Evolutionary conservation across 2,113 vertebrate genomes (phyloP), one percentile per base, ranked within the genome.

Genomic region (Nesoenas mayeri): DNA sequence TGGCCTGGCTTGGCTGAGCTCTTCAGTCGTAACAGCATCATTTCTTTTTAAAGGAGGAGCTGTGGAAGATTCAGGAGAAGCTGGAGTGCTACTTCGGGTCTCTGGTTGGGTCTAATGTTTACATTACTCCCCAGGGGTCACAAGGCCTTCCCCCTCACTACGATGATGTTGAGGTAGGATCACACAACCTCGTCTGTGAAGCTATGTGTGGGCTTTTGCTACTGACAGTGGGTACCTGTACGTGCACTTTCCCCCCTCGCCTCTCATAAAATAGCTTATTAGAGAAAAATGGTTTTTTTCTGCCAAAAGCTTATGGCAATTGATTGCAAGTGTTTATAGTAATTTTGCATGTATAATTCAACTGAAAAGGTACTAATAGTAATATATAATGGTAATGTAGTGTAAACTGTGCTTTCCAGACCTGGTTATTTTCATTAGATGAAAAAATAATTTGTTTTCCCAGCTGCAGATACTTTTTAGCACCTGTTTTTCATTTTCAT

Each of bases 131-230:
- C 0, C 95, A 97, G 13, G 98, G 98, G 12, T 98, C 99, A 2
- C 99, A 99, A 97, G 99, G 99, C 57, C 98, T 99, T 16, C 99
- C 99, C 1, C 98, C 98, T 24, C 99, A 99, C 97, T 99, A 99
- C 0, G 99, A 99, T 36, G 99, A 99, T 26, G 98, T 99, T 0
- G 99, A 99, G 99, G 99, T 99, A 98, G 97, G 97, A 56, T 36
- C n/a, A 2, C 21, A 53, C 22, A 24, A 9, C 53, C 22, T n/a
- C n/a, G 18, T 10, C 19, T 36, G 66, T 79, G 72, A 28, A 29
- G 22, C 17, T 40, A 1, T 32, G 15, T 3, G 1, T n/a, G 51
- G 21, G 26, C 16, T 54, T 87, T 79, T 64, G 25, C 83, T 80
- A 7, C 24, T 56, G 60, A 29, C n/a, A n/a, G 5, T 62, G 61